A percentile compares a stretch with the other conserved stretches of the same genome.
Evolutionary conservation across 2,797 vertebrate genomes (phyloP).

Genomic region (Sebastes minor): DNA sequence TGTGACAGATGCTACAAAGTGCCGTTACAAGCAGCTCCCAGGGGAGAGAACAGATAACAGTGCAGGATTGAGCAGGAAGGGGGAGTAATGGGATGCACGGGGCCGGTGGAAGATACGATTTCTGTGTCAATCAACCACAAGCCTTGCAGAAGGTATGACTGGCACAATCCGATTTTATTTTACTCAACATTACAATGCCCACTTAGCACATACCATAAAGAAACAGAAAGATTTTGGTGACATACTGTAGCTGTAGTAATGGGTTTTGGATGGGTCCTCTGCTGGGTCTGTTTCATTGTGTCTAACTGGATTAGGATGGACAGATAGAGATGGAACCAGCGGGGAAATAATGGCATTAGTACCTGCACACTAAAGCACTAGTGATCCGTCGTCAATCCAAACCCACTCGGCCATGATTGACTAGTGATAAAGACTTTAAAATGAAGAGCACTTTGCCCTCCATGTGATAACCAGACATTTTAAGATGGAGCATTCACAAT

Average conservation of each 20-base stretch:
- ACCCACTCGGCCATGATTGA: conserved; percentile 68
- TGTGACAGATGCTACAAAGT: conserved; percentile 61
- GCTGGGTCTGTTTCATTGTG: conserved; percentile 56
- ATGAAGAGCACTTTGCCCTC: conserved; percentile 76
- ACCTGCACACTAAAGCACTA: conserved; percentile 63
- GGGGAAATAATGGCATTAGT: conserved; percentile 75
- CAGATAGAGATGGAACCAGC: conserved; percentile 62
- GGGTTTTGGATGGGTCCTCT: conserved; percentile 34
- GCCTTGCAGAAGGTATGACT: neutral
- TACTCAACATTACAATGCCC: neutral
- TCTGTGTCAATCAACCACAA: conserved; percentile 26
- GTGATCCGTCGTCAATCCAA: conserved; percentile 67
- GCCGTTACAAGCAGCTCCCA: conserved; percentile 49
- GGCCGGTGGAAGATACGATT: conserved; percentile 29
- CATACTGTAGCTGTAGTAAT: neutral
- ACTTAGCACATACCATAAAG: neutral
- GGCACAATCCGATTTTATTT: neutral
- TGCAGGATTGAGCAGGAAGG: conserved; percentile 23
- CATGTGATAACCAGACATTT: conserved; percentile 67
- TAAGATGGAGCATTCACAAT: conserved; percentile 28
- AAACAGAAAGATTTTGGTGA: neutral
- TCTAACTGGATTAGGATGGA: conserved; percentile 75
- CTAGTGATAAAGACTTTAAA: conserved; percentile 79
- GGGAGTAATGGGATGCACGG: conserved; percentile 36
- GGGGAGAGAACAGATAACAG: conserved; percentile 33